Percentiles rank a stretch among this genome's conserved stretches.
phyloP scores from a whole-genome alignment of 1,140 invertebrate species.

The Saccostrea echinata region DNA sequence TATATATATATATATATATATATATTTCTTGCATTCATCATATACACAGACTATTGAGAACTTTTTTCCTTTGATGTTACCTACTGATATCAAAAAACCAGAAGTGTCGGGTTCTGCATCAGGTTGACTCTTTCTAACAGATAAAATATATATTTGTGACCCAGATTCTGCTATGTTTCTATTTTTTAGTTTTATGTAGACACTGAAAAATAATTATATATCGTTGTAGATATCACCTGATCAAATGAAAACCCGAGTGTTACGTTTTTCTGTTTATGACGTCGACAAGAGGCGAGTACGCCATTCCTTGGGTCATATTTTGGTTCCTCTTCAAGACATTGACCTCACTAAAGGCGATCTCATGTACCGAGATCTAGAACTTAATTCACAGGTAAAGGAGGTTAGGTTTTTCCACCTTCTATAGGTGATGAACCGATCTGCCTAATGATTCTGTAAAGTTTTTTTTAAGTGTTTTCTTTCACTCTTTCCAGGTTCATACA shows the following conservation, averaged over 20 bases:
- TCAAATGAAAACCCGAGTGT: conserved; percentile 60
- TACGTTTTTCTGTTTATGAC: conserved; percentile 78
- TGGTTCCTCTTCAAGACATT: conserved; percentile 69
- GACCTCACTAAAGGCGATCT: conserved; percentile 70
- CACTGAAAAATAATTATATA: too few species aligned
- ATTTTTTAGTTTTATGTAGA: too few species aligned
- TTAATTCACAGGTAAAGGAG: conserved; percentile 65
- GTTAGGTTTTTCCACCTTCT: neutral
- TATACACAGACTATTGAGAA: too few species aligned
- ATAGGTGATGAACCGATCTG: too few species aligned
- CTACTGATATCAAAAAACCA: too few species aligned
- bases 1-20: too few species aligned
- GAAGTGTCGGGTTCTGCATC: too few species aligned
- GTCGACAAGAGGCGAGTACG: conserved; percentile 76
- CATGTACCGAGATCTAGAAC: conserved; percentile 72
- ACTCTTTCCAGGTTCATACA: conserved; percentile 59
- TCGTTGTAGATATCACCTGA: conserved; percentile 62
- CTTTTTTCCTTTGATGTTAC: too few species aligned
- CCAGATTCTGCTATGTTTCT: too few species aligned
- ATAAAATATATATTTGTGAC: too few species aligned
- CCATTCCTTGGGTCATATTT: conserved; percentile 77
- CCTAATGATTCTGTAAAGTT: neutral
- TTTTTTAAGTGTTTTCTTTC: neutral
- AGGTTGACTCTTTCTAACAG: too few species aligned
- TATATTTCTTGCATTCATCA: too few species aligned